phyloP scores from a whole-genome alignment of 1,140 invertebrate genomes.

The Hestina assimilis region DNA sequence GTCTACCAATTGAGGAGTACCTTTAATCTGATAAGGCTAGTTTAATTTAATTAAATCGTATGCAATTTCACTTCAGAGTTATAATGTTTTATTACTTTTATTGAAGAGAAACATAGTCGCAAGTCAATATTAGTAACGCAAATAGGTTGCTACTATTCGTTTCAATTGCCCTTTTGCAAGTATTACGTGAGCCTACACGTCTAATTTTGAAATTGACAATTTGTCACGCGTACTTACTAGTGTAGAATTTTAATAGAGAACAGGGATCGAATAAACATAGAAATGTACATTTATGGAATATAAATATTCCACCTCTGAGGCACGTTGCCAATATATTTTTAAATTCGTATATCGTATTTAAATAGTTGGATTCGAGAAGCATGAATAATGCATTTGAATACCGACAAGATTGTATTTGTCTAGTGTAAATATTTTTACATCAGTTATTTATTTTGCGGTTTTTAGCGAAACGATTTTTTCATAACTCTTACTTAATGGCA shows the following conservation, averaged over 20 bases:
- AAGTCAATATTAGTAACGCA: neutral
- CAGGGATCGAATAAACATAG: conserved; percentile 14
- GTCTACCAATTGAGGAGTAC: too few species aligned
- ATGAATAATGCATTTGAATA: neutral
- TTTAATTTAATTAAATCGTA: too few species aligned
- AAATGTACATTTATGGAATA: neutral
- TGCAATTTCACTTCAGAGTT: too few species aligned
- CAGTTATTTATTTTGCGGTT: too few species aligned
- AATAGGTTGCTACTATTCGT: neutral
- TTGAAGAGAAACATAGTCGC: too few species aligned
- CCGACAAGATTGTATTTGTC: too few species aligned
- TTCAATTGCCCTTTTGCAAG: conserved; percentile 31
- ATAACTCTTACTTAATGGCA: too few species aligned
- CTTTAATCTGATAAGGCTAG: too few species aligned
- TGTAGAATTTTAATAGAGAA: conserved; percentile 23
- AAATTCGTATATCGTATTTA: too few species aligned
- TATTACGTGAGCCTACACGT: conserved; percentile 15
- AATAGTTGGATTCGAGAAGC: neutral
- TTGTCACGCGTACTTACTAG: conserved; percentile 20
- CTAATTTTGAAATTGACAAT: conserved; percentile 29
- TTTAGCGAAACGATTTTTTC: too few species aligned
- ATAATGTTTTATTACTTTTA: too few species aligned
- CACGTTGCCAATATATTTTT: neutral
- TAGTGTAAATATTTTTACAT: too few species aligned
- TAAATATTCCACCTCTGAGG: neutral